Evolutionary conservation across 1,140 invertebrate genomes (phyloP), one percentile per base, ranked within the genome.

Genomic region (Rhagoletis pomonella): DNA sequence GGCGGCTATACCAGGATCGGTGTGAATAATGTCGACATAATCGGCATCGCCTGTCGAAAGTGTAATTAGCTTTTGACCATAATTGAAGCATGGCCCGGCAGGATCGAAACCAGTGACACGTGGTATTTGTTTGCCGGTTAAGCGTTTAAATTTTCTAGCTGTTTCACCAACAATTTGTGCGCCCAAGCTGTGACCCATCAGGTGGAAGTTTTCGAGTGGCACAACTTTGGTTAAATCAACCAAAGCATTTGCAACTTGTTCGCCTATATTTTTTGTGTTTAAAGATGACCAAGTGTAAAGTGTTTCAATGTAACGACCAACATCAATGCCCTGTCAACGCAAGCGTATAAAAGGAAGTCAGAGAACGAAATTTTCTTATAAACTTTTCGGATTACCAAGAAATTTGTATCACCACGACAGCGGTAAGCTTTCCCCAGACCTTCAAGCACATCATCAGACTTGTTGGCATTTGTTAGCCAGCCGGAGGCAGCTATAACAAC

Each of bases 11-110:
- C 96, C 96, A 4, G 94, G 95, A 90, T 96, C 96, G 0, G 96
- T 97, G 89, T 97, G 96, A 88, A 97, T 95, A 0, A 96, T 94
- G 89, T 97, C 96, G 0, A 96, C 94, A 77, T 95, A 94, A 58
- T 92, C 90, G 0, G 95, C 95, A 91, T 95, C 95, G 44, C 88
- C 90, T 1, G 89, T 88, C 86, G 93, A 93, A 2, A 96, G 88
- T 9, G 96, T 94, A 10, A 95, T 93, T 17, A 94, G 14, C 0
- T 81, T 55, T 14, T 92, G 88, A 5, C 90, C 89, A 17, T 94
- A 90, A 84, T 93, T 94, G 89, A 96, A 97, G 69, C 92, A 92
- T 0, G 96, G 96, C 17, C 95, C 94, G 0, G 96, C 96, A 1
- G 96, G 96, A 93, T 97, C 96, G 88, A 97, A 91, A 3, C 95